Evolutionary conservation across 1,140 invertebrate species (phyloP).

Genomic region (Hyles euphorbiae): DNA sequence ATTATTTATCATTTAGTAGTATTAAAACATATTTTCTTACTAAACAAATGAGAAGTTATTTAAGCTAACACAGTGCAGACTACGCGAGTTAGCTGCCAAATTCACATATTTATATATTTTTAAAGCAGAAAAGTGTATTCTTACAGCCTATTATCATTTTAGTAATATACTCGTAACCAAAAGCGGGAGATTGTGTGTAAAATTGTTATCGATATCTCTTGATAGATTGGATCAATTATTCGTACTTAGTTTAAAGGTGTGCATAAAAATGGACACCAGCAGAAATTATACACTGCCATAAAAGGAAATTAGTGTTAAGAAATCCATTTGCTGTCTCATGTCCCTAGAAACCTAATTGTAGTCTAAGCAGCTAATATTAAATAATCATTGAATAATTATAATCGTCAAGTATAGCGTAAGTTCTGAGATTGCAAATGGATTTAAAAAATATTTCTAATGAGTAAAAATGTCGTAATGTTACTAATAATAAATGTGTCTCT

Average conservation of each 20-base stretch:
- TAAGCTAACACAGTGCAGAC: not conserved
- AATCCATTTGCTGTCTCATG: conserved; percentile 7
- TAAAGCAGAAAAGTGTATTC: not conserved
- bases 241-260: conserved; percentile 47
- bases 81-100: no score
- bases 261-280: conserved; percentile 18
- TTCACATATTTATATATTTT: not conserved
- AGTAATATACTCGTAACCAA: not conserved
- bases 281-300: conserved; percentile 28
- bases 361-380: no score
- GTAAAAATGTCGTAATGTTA: no score
- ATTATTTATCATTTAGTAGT: no score
- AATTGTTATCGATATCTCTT: conserved; percentile 39
- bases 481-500: no score
- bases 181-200: conserved; percentile 11
- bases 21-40: no score
- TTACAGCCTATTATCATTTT: not conserved
- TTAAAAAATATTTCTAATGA: conserved; percentile 6
- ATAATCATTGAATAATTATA: not conserved
- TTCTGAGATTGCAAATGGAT: conserved; percentile 27
- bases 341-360: no score
- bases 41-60: no score
- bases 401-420: conserved; percentile 1
- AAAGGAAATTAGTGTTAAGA: conserved; percentile 4
- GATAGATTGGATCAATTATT: conserved; percentile 61